Evolutionary conservation across 2,888 invertebrate genomes (phyloP), one percentile per base, ranked within the genome.

Genomic region (Melipona bicolor): DNA sequence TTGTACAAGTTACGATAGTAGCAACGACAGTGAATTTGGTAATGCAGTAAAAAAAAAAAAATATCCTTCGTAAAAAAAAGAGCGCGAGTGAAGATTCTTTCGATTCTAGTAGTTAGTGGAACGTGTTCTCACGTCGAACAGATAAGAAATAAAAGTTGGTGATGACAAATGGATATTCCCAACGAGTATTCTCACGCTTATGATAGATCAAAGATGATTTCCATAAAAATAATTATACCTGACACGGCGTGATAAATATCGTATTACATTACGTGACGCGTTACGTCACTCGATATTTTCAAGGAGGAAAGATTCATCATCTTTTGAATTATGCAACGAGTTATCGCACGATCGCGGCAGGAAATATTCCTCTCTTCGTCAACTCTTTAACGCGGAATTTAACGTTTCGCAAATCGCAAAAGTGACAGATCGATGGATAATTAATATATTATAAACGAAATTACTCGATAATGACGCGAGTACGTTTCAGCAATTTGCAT

Each of bases 221-320:
- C n/a, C 56, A 59, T 59, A 59, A 59, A 59, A n/a, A 15, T 59
- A 59, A 59, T 59, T 59, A 59, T 59, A 59, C 15, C n/a, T 59
- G n/a, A 59, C 56, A 5, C n/a, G n/a, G 5, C 3, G 24, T 15
- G 56, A 59, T 59, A 5, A 59, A 59, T 43, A 43, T 43, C 43
- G 43, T 43, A 43, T 43, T 43, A 43, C 43, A 43, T 43, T 9
- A 9, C 43, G 32, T 43, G 9, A n/a, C 15, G 5, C 15, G n/a
- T n/a, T 59, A 5, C 13, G 24, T n/a, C 15, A 15, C 56, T 59
- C 13, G 56, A n/a, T 59, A 5, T 24, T 59, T 59, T n/a, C 56
- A 59, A 15, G 56, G 13, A n/a, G n/a, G n/a, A 59, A 2, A n/a
- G 24, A 59, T 59, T 59, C 56, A 59, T 59, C n/a, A 24, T 24